Evolutionary conservation across 2,113 vertebrate species (phyloP).

Genomic region (Oreotragus oreotragus): DNA sequence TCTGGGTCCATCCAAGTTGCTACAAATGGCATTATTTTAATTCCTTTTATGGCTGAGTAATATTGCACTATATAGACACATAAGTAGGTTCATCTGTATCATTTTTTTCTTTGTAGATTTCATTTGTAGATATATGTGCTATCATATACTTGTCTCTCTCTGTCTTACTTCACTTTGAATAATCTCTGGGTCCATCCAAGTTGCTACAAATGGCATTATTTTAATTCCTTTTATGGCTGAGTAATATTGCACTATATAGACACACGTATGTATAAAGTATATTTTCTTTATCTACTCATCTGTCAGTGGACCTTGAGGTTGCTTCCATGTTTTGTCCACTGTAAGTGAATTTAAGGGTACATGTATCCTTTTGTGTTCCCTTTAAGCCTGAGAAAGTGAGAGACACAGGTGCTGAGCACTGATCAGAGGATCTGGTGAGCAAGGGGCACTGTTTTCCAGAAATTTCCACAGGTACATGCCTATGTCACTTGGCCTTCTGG

Average conservation of each 20-base stretch:
- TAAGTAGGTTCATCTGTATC: background rate
- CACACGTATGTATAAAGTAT: rapidly evolving
- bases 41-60: background rate
- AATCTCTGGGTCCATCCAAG: background rate
- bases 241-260: background rate
- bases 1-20: background rate
- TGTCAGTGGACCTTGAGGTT: background rate
- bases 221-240: background rate
- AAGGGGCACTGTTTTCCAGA: constrained; percentile 8
- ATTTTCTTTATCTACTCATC: background rate
- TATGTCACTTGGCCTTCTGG: background rate
- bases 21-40: background rate
- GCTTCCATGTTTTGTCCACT: background rate
- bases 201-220: background rate
- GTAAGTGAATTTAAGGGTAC: too few species aligned
- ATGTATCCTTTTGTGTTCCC: background rate
- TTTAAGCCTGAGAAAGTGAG: background rate
- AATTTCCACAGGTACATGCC: background rate
- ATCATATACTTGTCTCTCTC: background rate
- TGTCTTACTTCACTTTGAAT: background rate
- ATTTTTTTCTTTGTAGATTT: background rate
- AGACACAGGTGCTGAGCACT: background rate
- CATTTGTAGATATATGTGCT: background rate
- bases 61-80: background rate
- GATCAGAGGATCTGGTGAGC: background rate